phyloP scores from a whole-genome alignment of 1,140 invertebrate species.

The Nixonia krombeini region DNA sequence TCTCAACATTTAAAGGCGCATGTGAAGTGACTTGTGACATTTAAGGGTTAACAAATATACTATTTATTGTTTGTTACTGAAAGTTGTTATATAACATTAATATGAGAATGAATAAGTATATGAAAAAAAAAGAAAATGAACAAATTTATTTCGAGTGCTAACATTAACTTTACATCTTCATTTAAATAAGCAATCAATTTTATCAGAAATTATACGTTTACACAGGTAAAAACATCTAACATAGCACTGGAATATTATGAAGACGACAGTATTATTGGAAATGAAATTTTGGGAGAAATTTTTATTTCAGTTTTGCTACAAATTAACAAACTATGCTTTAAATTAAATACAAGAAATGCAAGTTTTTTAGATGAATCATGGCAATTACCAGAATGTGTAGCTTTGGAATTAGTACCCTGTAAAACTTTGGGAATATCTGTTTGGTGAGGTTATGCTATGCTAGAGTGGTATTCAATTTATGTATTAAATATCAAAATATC shows the following conservation, averaged over 20 bases:
- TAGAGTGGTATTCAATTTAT: background rate
- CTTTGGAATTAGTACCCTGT: constrained; percentile 74
- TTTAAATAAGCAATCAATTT: too few species aligned
- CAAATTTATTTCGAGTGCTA: too few species aligned
- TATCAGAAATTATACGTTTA: too few species aligned
- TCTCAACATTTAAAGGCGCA: too few species aligned
- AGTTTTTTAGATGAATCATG: constrained; percentile 74
- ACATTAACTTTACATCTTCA: too few species aligned
- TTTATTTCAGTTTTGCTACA: constrained; percentile 74
- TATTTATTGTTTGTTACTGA: too few species aligned
- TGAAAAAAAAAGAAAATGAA: too few species aligned
- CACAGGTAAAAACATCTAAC: constrained; percentile 53
- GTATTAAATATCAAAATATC: background rate
- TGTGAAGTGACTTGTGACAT: too few species aligned
- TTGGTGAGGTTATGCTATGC: constrained; percentile 58
- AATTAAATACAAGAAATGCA: constrained; percentile 71
- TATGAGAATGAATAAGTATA: too few species aligned
- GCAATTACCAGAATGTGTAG: constrained; percentile 68
- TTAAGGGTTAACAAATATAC: too few species aligned
- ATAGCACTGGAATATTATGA: constrained; percentile 58
- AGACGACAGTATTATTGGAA: constrained; percentile 68
- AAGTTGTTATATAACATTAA: too few species aligned
- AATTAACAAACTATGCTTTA: constrained; percentile 72
- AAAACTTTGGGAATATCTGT: constrained; percentile 73
- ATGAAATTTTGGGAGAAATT: constrained; percentile 75